Conservation (phyloP, 2,113 vertebrate species). For the Clarias macrocephalus region DNA sequence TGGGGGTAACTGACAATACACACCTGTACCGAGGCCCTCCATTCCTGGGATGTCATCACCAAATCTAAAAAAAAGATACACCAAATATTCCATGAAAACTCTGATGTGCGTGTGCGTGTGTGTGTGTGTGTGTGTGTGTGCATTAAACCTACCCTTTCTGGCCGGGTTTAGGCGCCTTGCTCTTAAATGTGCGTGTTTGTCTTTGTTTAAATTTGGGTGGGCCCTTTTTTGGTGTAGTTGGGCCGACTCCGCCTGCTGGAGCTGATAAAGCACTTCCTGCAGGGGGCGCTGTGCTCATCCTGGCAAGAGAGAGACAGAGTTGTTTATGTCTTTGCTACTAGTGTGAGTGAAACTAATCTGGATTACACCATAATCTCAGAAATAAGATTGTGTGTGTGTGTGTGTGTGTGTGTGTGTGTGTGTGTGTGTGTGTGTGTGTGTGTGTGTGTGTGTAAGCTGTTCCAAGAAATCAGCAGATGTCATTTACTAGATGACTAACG, state of each 20-base stretch:
- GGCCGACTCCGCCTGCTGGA: conserved; percentile 61
- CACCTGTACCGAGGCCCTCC: conserved; percentile 87
- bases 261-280: conserved; percentile 76
- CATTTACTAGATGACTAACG: background rate
- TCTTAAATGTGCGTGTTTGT: conserved; percentile 95
- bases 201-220: conserved; percentile 98
- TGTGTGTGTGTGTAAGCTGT: background rate
- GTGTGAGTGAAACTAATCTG: conserved; percentile 54
- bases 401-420: conserved; percentile 14
- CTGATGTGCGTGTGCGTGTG: background rate
- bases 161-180: conserved; percentile 96
- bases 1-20: background rate
- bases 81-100: background rate
- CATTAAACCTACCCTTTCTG: conserved; percentile 84
- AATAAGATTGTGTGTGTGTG: background rate
- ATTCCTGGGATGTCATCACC: conserved; percentile 97
- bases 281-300: conserved; percentile 74
- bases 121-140: conserved; percentile 5
- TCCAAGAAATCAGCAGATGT: background rate
- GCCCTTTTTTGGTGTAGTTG: conserved; percentile 90
- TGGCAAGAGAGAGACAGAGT: conserved; percentile 40
- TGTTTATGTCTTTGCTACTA: conserved; percentile 22
- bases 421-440: background rate
- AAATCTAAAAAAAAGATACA: conserved; percentile 72
- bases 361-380: conserved; percentile 50